These are phyloP conservation scores for Polydrusus pterygomalis DNA, from an alignment of 2,888 invertebrate species.

Conservation along the genomic window DNA sequence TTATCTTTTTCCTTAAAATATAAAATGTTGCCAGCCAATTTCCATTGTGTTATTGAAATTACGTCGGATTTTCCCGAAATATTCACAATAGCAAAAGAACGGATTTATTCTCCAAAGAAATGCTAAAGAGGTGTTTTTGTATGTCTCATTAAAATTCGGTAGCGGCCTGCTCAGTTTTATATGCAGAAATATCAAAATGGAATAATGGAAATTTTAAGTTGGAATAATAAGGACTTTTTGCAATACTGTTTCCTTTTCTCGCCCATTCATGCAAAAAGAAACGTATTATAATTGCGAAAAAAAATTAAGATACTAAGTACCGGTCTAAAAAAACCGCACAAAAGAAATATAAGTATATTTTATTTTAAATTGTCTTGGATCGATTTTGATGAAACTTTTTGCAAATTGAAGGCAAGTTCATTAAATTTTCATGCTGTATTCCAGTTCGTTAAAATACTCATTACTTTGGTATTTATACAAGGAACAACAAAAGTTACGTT, in stretches of 20 bases:
- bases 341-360: too few relatives aligned
- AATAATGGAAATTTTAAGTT: slow-evolving; percentile 11
- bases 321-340: too few relatives aligned
- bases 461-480: too few relatives aligned
- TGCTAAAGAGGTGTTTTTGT: slow-evolving; percentile 8
- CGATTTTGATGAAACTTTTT: too few relatives aligned
- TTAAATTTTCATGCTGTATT: too few relatives aligned
- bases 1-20: not conserved
- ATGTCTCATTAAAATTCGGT: slow-evolving; percentile 9
- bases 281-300: too few relatives aligned
- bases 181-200: slow-evolving; percentile 10
- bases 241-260: not conserved
- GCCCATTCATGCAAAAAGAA: too few relatives aligned
- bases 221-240: slow-evolving; percentile 8
- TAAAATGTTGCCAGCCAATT: not conserved
- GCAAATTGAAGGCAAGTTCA: too few relatives aligned
- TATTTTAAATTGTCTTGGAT: too few relatives aligned
- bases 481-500: too few relatives aligned
- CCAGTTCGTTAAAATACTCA: too few relatives aligned
- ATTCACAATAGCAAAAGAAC: not conserved
- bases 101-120: slow-evolving; percentile 7
- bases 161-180: slow-evolving; percentile 13
- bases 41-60: slow-evolving; percentile 7
- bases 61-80: slow-evolving; percentile 1
- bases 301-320: too few relatives aligned